These are phyloP conservation scores for Trogon surrucura DNA, from an alignment of 2,113 vertebrate genomes.

Conservation along the genomic window DNA sequence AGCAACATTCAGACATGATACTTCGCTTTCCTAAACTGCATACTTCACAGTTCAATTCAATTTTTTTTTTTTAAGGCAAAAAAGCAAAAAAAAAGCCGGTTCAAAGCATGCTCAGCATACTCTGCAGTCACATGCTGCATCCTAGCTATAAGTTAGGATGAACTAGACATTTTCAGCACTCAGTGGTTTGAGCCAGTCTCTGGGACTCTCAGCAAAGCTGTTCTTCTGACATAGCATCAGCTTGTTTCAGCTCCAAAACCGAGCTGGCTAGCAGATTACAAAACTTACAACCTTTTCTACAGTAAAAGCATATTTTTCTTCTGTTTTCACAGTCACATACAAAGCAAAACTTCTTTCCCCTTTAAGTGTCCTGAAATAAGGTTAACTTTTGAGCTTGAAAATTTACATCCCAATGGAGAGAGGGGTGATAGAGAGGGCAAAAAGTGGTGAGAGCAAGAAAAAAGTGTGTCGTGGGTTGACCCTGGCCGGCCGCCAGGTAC, in stretches of 20 bases:
- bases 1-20: neutral
- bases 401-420: neutral
- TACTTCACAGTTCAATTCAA: neutral
- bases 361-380: neutral
- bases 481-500: too few relatives aligned
- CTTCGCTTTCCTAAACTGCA: neutral
- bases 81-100: neutral
- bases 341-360: neutral
- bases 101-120: slow-evolving; percentile 18
- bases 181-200: neutral
- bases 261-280: neutral
- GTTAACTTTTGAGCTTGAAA: neutral
- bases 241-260: neutral
- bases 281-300: neutral
- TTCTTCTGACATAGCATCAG: neutral
- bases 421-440: neutral
- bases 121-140: neutral
- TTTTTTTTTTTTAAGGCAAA: neutral
- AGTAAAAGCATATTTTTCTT: neutral
- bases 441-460: neutral
- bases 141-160: neutral
- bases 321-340: neutral
- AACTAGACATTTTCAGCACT: neutral
- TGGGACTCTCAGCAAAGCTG: neutral
- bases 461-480: too few relatives aligned